Evolutionary conservation across 2,888 invertebrate genomes (phyloP).

Genomic region (Nasonia oneida): DNA sequence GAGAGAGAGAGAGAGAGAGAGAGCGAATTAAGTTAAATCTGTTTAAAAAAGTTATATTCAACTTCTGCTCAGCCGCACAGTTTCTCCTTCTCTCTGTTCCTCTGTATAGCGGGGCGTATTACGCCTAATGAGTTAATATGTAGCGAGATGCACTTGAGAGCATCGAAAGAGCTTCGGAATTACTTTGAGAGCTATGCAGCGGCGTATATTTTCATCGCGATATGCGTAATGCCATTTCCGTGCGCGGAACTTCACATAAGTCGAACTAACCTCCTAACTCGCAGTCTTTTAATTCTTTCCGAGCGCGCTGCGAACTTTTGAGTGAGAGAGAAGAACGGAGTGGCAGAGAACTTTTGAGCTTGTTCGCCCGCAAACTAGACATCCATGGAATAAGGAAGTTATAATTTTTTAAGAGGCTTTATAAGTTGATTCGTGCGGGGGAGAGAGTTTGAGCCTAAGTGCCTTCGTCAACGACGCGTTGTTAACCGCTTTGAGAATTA

Average conservation of each 20-base stretch:
- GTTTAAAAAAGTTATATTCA: conserved; percentile 9
- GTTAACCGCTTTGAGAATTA: neutral
- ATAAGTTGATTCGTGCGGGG: conserved; percentile 13
- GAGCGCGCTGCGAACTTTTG: neutral
- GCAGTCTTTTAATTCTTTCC: conserved; percentile 27
- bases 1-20: too few species aligned
- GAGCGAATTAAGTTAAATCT: conserved; percentile 20
- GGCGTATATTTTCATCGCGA: conserved; percentile 12
- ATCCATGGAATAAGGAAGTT: conserved; percentile 23
- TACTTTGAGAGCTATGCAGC: neutral
- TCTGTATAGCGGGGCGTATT: neutral
- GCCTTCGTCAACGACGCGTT: neutral
- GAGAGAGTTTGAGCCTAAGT: neutral
- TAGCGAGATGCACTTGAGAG: conserved; percentile 1
- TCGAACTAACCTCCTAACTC: conserved; percentile 13
- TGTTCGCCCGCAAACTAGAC: neutral
- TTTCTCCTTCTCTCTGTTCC: neutral
- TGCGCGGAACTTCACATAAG: conserved; percentile 1
- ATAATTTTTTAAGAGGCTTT: conserved; percentile 45
- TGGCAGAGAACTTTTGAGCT: conserved; percentile 15
- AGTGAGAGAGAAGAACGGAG: neutral
- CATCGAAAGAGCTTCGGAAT: conserved; percentile 9
- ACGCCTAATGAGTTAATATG: conserved; percentile 3
- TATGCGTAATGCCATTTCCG: neutral
- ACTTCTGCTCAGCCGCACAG: neutral